Conservation (phyloP, 2,888 invertebrate species). For the Poecilobothrus nobilitatus region DNA sequence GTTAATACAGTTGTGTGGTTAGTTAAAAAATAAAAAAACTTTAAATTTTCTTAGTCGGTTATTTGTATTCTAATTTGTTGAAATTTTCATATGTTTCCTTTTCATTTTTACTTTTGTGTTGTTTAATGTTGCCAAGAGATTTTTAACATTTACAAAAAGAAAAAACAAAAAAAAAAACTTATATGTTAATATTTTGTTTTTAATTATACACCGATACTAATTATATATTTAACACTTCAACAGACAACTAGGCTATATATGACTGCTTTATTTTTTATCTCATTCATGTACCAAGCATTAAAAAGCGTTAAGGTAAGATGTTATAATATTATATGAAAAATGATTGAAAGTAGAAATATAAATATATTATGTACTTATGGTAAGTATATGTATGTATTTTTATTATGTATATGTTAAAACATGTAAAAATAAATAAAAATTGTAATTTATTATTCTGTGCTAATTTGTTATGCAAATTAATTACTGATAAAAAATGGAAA, state of each 20-base stretch:
- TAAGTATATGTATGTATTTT: not conserved
- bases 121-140: not conserved
- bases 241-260: not conserved
- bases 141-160: not conserved
- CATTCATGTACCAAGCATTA: not conserved
- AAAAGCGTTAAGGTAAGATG: not conserved
- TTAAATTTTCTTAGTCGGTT: too few species aligned
- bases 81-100: too few species aligned
- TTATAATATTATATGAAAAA: not conserved
- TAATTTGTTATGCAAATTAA: constrained; percentile 3
- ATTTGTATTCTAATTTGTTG: too few species aligned
- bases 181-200: not conserved
- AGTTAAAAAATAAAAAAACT: too few species aligned
- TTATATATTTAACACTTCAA: not conserved
- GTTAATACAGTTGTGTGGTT: too few species aligned
- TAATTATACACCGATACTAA: not conserved
- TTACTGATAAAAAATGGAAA: not conserved
- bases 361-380: too few species aligned
- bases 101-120: not conserved
- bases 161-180: too few species aligned
- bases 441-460: not conserved
- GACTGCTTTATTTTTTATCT: not conserved
- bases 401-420: not conserved
- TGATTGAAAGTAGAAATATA: not conserved
- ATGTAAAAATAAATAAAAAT: not conserved